Percentiles rank a stretch among this genome's conserved stretches.
Conservation (phyloP, 2,113 vertebrate species). For the Xenotilapia flavipinnis region DNA sequence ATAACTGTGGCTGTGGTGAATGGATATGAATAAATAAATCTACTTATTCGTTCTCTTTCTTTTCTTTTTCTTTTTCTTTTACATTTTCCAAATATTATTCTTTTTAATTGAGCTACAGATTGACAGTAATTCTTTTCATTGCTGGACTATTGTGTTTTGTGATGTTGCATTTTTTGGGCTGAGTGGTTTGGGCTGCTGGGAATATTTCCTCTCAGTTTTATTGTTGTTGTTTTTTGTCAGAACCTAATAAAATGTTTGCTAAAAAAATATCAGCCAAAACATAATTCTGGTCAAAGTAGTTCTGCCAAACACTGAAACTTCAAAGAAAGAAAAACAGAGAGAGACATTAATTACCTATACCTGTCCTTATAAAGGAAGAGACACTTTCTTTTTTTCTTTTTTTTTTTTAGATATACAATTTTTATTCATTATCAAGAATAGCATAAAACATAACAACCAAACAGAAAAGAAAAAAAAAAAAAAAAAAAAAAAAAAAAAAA, state of each 20-base stretch:
- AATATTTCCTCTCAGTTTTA: background rate
- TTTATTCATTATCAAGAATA: too few relatives aligned
- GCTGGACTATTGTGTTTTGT: rapidly evolving
- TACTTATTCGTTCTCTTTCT: background rate
- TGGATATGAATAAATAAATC: background rate
- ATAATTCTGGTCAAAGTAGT: background rate
- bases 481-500: too few relatives aligned
- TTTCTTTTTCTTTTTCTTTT: background rate
- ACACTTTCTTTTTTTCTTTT: too few relatives aligned
- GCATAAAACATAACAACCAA: too few relatives aligned
- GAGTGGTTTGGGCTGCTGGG: background rate
- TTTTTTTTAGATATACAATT: too few relatives aligned
- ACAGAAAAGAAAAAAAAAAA: too few relatives aligned
- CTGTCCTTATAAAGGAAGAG: background rate
- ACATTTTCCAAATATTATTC: rapidly evolving
- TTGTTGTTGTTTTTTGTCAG: background rate
- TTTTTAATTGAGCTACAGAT: rapidly evolving
- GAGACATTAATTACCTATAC: background rate
- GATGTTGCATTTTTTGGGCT: background rate
- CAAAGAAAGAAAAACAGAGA: background rate
- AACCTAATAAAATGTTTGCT: background rate
- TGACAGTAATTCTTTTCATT: background rate
- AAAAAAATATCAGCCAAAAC: background rate
- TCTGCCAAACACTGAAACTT: background rate
- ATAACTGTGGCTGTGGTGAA: background rate